These are phyloP conservation scores for Nomada fabriciana DNA, from an alignment of 2,888 invertebrate species.

Conservation along the genomic window DNA sequence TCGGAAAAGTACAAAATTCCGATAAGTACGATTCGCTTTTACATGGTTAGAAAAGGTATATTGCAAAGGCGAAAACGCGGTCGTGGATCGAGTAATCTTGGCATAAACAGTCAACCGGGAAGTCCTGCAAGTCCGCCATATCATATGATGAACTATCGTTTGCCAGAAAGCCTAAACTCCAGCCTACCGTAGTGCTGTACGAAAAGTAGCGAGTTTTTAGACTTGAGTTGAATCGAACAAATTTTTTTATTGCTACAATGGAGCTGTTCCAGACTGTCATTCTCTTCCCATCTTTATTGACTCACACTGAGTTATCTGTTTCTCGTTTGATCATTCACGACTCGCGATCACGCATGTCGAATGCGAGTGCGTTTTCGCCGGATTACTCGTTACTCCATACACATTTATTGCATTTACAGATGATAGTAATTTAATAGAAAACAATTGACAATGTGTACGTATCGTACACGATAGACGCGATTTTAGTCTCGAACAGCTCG, in stretches of 20 bases:
- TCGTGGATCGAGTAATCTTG: conserved; percentile 86
- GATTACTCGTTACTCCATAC: conserved; percentile 51
- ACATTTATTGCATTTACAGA: conserved; percentile 63
- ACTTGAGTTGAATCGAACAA: conserved; percentile 75
- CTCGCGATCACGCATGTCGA: conserved; percentile 23
- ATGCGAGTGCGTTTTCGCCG: conserved; percentile 49
- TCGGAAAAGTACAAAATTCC: conserved; percentile 95
- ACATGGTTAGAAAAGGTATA: conserved; percentile 94
- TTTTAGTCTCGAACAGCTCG: conserved; percentile 77
- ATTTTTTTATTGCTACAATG: conserved; percentile 75
- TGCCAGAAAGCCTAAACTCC: conserved; percentile 86
- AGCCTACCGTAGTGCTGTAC: conserved; percentile 83
- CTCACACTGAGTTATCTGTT: conserved; percentile 63
- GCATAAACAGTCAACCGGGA: conserved; percentile 84
- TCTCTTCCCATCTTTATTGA: conserved; percentile 64
- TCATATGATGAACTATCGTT: conserved; percentile 91
- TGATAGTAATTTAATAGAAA: conserved; percentile 64
- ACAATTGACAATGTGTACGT: conserved; percentile 60
- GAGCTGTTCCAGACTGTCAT: conserved; percentile 80
- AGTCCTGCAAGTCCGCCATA: conserved; percentile 91
- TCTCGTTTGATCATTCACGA: conserved; percentile 57
- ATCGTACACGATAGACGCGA: conserved; percentile 57
- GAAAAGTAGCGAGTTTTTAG: conserved; percentile 77
- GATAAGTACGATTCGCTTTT: conserved; percentile 94
- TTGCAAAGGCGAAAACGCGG: conserved; percentile 92